Conservation (phyloP, 2,797 vertebrate genomes). For the Caiman crocodilus region DNA sequence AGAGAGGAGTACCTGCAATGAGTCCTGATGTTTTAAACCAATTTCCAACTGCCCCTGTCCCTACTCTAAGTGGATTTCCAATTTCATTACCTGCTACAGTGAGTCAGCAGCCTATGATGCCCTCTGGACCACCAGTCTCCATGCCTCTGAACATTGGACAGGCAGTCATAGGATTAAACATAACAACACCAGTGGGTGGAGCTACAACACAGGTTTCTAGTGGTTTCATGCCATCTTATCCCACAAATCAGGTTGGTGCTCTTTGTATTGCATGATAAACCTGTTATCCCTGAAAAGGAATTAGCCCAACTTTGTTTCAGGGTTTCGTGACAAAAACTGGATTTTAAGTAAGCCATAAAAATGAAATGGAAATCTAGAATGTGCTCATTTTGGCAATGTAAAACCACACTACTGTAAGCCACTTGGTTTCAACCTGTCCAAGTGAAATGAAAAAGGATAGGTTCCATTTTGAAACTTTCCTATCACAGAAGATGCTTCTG, state of each 20-base stretch:
- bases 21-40: constrained; percentile 93
- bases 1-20: constrained; percentile 94
- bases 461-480: too few species aligned
- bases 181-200: constrained; percentile 72
- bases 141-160: constrained; percentile 85
- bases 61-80: constrained; percentile 89
- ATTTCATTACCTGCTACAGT: constrained; percentile 86
- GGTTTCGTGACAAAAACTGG: accelerated
- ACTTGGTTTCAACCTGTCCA: background rate
- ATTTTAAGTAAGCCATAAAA: background rate
- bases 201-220: constrained; percentile 67
- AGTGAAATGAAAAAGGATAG: too few species aligned
- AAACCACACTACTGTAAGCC: accelerated
- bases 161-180: constrained; percentile 84
- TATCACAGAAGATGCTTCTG: background rate
- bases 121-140: constrained; percentile 78
- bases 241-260: constrained; percentile 77
- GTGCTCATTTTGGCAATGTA: accelerated
- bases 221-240: constrained; percentile 80
- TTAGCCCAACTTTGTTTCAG: background rate
- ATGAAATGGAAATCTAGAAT: background rate
- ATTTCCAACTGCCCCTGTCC: constrained; percentile 93
- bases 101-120: constrained; percentile 88
- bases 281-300: background rate
- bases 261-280: accelerated